Percentiles rank a stretch among this genome's conserved stretches.
These are phyloP conservation scores for Pilophorus perplexus DNA, from an alignment of 2,888 invertebrate species.

Conservation along the genomic window DNA sequence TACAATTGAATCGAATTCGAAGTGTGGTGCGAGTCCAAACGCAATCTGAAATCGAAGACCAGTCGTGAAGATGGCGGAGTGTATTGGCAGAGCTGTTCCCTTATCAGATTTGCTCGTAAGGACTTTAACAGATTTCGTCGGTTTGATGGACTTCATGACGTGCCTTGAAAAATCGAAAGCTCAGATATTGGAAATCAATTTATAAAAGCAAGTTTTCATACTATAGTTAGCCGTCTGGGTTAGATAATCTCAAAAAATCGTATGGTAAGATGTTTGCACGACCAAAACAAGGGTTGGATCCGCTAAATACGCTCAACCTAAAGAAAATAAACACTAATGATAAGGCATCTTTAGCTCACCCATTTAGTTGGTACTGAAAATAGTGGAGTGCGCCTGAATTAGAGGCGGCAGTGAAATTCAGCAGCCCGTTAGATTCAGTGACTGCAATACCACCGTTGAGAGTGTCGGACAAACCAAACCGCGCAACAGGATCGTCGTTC, in stretches of 20 bases:
- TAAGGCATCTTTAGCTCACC: constrained; percentile 56
- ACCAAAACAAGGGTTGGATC: no score
- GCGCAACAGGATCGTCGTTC: constrained; percentile 67
- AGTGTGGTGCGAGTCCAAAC: constrained; percentile 59
- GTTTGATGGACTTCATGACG: constrained; percentile 62
- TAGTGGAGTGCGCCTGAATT: constrained; percentile 76
- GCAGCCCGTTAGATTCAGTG: constrained; percentile 54
- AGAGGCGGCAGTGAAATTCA: constrained; percentile 57
- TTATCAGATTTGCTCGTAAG: constrained; percentile 57
- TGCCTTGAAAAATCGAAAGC: constrained; percentile 51
- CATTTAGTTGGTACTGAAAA: constrained; percentile 74
- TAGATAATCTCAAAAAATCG: no score
- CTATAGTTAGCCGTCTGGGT: no score
- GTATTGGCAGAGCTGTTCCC: constrained; percentile 59
- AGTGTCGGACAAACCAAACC: constrained; percentile 61
- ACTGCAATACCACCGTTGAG: constrained; percentile 52
- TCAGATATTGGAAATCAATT: no score
- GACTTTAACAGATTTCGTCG: constrained; percentile 62
- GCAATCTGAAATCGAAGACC: constrained; percentile 53
- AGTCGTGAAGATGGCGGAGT: constrained; percentile 54
- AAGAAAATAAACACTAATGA: no score
- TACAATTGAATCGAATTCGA: constrained; percentile 62
- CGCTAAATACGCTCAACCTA: no score
- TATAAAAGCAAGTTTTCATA: no score
- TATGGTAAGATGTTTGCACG: no score